Conservation (phyloP, 2,888 invertebrate species). For the Lithophane semibrunnea region DNA sequence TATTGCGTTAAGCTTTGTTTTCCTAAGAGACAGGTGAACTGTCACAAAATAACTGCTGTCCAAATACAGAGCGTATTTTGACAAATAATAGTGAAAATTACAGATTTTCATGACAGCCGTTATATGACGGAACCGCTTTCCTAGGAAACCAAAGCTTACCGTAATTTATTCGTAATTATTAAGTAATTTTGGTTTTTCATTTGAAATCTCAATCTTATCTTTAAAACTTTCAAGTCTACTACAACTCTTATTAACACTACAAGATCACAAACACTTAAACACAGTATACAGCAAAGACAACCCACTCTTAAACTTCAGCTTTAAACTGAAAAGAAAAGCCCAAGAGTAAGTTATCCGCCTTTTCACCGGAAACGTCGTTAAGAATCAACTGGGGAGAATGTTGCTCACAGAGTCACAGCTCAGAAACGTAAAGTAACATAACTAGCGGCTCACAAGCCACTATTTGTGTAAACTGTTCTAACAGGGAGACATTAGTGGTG, state of each 20-base stretch:
- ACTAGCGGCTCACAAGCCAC: slow-evolving; percentile 45
- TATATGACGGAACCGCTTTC: neutral
- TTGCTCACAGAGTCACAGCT: slow-evolving; percentile 41
- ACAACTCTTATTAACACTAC: slow-evolving; percentile 6
- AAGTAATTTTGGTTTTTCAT: neutral
- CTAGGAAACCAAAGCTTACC: too few species aligned
- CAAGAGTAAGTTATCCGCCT: slow-evolving; percentile 50
- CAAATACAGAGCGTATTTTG: neutral
- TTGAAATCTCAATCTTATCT: neutral
- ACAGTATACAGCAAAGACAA: slow-evolving; percentile 24
- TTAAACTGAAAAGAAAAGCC: slow-evolving; percentile 46
- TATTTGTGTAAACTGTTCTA: slow-evolving; percentile 54
- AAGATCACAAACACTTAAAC: slow-evolving; percentile 21
- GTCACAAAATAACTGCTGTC: neutral
- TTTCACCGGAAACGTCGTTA: slow-evolving; percentile 47
- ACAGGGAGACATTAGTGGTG: slow-evolving; percentile 40
- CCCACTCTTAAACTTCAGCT: slow-evolving; percentile 29
- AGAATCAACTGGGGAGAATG: slow-evolving; percentile 56
- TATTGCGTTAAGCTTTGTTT: neutral
- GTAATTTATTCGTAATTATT: neutral
- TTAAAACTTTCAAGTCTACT: neutral
- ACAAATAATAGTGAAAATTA: neutral
- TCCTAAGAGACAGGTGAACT: neutral
- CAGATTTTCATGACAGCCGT: too few species aligned
- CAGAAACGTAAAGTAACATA: slow-evolving; percentile 45